Evolutionary conservation across 2,797 vertebrate genomes (phyloP), one percentile per base, ranked within the genome.

Genomic region (Sebastes trivittatus): DNA sequence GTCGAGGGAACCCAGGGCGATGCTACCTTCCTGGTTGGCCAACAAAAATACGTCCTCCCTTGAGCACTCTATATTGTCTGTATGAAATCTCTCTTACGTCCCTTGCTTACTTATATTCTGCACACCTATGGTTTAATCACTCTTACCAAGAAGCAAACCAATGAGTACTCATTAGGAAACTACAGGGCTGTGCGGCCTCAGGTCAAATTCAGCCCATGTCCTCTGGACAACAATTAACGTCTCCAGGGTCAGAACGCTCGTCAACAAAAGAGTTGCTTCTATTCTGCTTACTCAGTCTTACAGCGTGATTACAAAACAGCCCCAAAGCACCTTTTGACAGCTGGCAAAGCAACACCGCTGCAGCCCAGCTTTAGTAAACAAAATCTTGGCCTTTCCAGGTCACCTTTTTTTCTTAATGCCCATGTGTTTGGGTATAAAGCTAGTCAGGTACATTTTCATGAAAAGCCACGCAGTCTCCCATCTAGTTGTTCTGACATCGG

Each of bases 181-280:
- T 71, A 54, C 30, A 69, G 36, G 75, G 74, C 75, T 75, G 58
- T 64, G 54, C 7, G 14, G 89, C 84, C 90, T 83, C 68, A 60
- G 75, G 87, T 90, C 87, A 91, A 84, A 91, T 82, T 74, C 67
- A 88, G 75, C 72, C 67, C 32, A 63, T 85, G 86, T 88, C 85
- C 80, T 84, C 82, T 77, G 74, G 81, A 86, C 72, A 77, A 80
- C 81, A 88, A 87, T 88, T 88, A 77, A 84, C 64, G 70, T 91
- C 88, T 91, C 72, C 62, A 30, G 56, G 81, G 86, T 61, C 70
- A 62, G 34, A 72, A 38, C 32, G 73, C 64, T 61, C 29, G 67
- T 73, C 27, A 65, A 70, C 77, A 75, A 77, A 71, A 65, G 32
- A 56, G 22, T 25, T 66, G 22, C 78, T 73, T 60, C 27, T 60